Evolutionary conservation across 1,140 invertebrate genomes (phyloP), one percentile per base, ranked within the genome.

Genomic region (Acromyrmex heyeri): DNA sequence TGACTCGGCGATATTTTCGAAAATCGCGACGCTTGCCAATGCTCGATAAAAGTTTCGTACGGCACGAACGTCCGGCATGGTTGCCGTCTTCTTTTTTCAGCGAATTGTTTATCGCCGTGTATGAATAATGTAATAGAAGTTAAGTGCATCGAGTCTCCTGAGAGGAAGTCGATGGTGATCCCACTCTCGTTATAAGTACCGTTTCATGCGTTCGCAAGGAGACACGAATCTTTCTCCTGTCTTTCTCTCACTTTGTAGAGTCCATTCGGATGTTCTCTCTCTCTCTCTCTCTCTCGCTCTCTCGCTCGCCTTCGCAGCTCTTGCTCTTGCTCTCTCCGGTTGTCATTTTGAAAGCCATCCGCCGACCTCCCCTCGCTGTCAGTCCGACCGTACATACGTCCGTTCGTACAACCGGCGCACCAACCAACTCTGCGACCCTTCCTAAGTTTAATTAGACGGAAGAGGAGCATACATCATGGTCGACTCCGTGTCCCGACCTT

Each of bases 391-490:
- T 87, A 90, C 88, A 89, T 91, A 86, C 86, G 85, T 90, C 87
- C 79, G 83, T 83, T 48, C 86, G 87, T 75, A 64, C 86, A 86
- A 88, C 73, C 87, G 79, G 73, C 85, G 59, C 70, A 86, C 87
- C 73, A 85, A 85, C 88, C 90, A 91, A 91, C 88, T 90, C 87
- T 65, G 88, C 87, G 88, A 90, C 88, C 87, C 89, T 91, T 88
- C 85, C 88, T 62, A 89, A 93, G 87, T 93, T 93, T 93, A 93
- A 93, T 93, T 93, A 93, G 92, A 93, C 92, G 88, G 92, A 93
- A 91, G 89, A 92, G 91, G 75, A 87, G 90, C 88, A 92, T 91
- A 91, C 86, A 93, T 93, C 92, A 91, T 91, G 88, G 88, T 92
- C 85, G 91, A 85, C 88, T 91, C 87, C 65, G 88, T 90, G 78